Percentiles rank a stretch among this genome's conserved stretches.
These are phyloP conservation scores for Caradrina kadenii DNA, from an alignment of 2,888 invertebrate genomes.

Conservation along the genomic window DNA sequence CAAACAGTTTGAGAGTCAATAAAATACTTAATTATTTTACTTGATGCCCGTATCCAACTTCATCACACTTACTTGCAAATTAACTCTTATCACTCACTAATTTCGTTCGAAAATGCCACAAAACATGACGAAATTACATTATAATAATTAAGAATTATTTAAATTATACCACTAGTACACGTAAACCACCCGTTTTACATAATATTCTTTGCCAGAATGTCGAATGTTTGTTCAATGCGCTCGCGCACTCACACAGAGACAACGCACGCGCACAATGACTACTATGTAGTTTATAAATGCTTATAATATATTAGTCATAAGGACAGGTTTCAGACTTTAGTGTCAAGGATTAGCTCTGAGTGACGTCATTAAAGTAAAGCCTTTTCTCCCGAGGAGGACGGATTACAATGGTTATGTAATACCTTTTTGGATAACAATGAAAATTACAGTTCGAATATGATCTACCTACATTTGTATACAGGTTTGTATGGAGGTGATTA, in stretches of 20 bases:
- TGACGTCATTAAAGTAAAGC: constrained; percentile 44
- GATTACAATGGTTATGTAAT: background rate
- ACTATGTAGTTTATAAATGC: constrained; percentile 28
- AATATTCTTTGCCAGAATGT: constrained; percentile 55
- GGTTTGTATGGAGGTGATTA: constrained; percentile 22
- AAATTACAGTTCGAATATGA: background rate
- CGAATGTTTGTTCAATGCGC: constrained; percentile 57
- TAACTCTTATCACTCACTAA: constrained; percentile 13
- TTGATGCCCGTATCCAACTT: constrained; percentile 4
- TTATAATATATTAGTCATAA: constrained; percentile 56
- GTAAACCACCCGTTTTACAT: constrained; percentile 49
- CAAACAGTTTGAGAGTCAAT: constrained; percentile 7
- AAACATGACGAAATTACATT: constrained; percentile 4
- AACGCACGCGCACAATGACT: constrained; percentile 20
- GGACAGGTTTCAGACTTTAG: constrained; percentile 58
- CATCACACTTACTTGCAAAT: constrained; percentile 1
- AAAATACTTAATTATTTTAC: background rate
- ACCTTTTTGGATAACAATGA: constrained; percentile 12
- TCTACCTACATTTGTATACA: background rate
- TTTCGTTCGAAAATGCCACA: background rate
- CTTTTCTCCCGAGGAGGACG: constrained; percentile 22
- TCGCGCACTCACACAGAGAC: constrained; percentile 27
- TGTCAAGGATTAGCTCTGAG: constrained; percentile 58
- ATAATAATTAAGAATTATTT: constrained; percentile 8
- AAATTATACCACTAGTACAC: constrained; percentile 11